phyloP scores from a whole-genome alignment of 2,797 vertebrate genomes.

The Nyctibius grandis region DNA sequence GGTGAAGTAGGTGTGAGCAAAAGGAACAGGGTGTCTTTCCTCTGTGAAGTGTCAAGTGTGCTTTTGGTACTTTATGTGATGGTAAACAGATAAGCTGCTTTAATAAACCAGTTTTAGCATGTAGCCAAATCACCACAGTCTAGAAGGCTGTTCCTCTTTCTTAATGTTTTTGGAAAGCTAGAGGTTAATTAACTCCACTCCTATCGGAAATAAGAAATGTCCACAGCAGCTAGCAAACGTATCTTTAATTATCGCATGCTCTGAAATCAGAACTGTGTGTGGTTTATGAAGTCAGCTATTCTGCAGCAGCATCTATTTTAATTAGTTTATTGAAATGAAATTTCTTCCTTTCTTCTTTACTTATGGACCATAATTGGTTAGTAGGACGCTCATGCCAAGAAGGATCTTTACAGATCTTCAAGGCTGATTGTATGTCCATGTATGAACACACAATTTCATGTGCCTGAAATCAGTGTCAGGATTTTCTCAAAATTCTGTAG shows the following conservation, averaged over 20 bases:
- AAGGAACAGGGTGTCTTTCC: neutral
- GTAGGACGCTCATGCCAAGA: neutral
- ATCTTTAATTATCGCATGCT: neutral
- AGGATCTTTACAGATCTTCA: neutral
- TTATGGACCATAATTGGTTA: neutral
- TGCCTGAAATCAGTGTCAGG: neutral
- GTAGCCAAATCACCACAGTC: neutral
- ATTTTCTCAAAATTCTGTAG: neutral
- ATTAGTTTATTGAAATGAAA: constrained; percentile 18
- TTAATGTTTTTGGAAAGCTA: neutral
- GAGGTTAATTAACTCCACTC: neutral
- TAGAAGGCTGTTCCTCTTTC: neutral
- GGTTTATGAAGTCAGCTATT: neutral
- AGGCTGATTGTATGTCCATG: neutral
- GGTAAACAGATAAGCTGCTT: neutral
- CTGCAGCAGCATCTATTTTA: neutral
- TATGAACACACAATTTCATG: neutral
- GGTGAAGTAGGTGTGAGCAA: rapidly evolving
- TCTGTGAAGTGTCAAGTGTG: rapidly evolving
- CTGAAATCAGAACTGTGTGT: neutral
- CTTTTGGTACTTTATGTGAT: neutral
- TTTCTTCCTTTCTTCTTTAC: neutral
- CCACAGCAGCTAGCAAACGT: neutral
- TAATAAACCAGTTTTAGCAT: neutral
- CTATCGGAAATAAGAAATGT: neutral